phyloP scores from a whole-genome alignment of 2,113 vertebrate species.

The Rissa tridactyla region DNA sequence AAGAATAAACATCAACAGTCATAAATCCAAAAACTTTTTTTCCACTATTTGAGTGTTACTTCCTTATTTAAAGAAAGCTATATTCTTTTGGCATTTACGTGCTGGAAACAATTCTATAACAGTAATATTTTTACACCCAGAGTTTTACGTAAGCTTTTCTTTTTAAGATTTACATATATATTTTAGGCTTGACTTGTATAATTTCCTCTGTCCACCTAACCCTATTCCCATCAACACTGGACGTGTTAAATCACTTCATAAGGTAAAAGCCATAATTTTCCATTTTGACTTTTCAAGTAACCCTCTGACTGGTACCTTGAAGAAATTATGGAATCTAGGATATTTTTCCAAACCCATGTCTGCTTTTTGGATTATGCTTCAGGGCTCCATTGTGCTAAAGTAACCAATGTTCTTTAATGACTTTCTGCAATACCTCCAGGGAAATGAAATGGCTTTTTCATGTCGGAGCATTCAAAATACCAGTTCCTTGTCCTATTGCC shows the following conservation, averaged over 20 bases:
- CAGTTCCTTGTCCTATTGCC: not conserved
- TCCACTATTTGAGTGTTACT: not conserved
- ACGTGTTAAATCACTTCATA: not conserved
- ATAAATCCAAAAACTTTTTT: not conserved
- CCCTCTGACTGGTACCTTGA: not conserved
- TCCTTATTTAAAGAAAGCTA: not conserved
- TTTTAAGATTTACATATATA: not conserved
- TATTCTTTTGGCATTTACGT: not conserved
- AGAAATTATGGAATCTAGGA: not conserved
- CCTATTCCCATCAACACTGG: not conserved
- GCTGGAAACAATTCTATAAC: not conserved
- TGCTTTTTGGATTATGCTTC: constrained; percentile 28
- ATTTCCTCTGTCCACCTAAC: not conserved
- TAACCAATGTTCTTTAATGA: not conserved
- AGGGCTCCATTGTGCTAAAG: not conserved
- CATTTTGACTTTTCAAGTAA: not conserved
- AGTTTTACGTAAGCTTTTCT: not conserved
- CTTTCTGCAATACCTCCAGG: not conserved
- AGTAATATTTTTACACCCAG: not conserved
- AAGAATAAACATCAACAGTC: not conserved
- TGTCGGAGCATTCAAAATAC: constrained; percentile 22
- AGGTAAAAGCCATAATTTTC: not conserved
- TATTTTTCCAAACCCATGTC: not conserved
- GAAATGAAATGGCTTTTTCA: constrained; percentile 31
- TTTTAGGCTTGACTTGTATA: not conserved